Conservation (phyloP, 2,113 vertebrate species). For the Apistogramma diplotaenia region DNA sequence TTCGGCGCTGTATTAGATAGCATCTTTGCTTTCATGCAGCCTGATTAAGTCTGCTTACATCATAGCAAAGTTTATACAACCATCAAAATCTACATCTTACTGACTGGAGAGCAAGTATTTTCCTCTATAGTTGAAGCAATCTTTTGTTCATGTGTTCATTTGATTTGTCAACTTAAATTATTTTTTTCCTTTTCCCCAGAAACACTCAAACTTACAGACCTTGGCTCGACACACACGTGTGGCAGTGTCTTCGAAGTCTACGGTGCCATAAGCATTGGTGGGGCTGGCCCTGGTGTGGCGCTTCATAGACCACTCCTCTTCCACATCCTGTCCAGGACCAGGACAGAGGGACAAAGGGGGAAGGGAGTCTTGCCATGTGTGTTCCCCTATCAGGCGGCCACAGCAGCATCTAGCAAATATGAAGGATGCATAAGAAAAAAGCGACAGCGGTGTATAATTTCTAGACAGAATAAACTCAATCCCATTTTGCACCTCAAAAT, state of each 20-base stretch:
- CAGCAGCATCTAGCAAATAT: constrained; percentile 84
- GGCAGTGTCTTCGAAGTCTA: constrained; percentile 91
- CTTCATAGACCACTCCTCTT: constrained; percentile 85
- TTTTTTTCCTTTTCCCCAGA: not conserved
- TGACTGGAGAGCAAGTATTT: not conserved
- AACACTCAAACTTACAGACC: constrained; percentile 70
- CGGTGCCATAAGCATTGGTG: constrained; percentile 89
- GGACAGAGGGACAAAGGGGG: constrained; percentile 63
- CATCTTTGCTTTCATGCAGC: constrained; percentile 13
- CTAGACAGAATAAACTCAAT: not conserved
- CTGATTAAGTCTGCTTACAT: not conserved
- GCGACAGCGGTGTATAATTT: not conserved
- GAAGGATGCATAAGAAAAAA: not conserved
- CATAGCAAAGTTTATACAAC: constrained; percentile 3
- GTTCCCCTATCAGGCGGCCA: constrained; percentile 88
- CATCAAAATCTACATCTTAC: not conserved
- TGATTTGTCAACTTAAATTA: not conserved
- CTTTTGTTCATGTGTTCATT: not conserved
- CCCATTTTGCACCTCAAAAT: not conserved
- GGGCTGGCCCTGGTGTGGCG: constrained; percentile 84
- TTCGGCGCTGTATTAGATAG: not conserved
- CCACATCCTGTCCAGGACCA: constrained; percentile 15
- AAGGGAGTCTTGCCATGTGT: constrained; percentile 71
- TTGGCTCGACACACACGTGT: constrained; percentile 88
- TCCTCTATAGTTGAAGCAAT: not conserved